Conservation (phyloP, 2,797 vertebrate species). For the Acanthurus lineatus region DNA sequence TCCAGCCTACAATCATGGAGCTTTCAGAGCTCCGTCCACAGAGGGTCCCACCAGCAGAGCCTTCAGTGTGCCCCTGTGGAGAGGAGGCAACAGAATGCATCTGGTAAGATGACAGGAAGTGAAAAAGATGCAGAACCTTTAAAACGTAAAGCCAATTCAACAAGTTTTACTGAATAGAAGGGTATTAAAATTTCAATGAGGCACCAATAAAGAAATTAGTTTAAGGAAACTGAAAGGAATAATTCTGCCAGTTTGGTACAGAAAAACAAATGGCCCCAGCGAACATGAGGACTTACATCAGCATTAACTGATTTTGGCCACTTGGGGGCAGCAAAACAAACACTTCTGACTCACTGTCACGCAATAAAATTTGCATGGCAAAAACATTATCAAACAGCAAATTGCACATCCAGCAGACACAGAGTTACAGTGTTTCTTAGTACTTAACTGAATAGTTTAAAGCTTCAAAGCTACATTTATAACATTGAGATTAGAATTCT, state of each 20-base stretch:
- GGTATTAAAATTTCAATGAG: background rate
- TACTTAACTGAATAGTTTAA: too few relatives aligned
- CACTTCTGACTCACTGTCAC: background rate
- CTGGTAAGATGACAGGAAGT: conserved; percentile 86
- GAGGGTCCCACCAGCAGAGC: conserved; percentile 60
- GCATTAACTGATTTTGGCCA: background rate
- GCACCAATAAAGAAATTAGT: background rate
- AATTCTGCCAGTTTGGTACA: too few relatives aligned
- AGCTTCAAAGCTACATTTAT: too few relatives aligned
- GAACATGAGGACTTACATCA: background rate
- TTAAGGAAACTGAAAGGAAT: background rate
- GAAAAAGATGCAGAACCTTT: background rate
- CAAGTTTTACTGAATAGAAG: background rate
- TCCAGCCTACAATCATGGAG: conserved; percentile 81
- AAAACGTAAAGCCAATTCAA: background rate
- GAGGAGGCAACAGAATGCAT: conserved; percentile 84
- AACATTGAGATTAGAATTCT: too few relatives aligned
- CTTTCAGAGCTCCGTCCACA: conserved; percentile 67
- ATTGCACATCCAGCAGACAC: background rate
- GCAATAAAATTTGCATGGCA: background rate
- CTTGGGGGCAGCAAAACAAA: conserved; percentile 9
- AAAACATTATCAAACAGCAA: background rate
- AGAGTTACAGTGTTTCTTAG: too few relatives aligned
- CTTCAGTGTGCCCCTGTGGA: conserved; percentile 68
- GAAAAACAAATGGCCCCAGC: too few relatives aligned